Conservation (phyloP, 2,797 vertebrate genomes). For the Carapus acus region DNA sequence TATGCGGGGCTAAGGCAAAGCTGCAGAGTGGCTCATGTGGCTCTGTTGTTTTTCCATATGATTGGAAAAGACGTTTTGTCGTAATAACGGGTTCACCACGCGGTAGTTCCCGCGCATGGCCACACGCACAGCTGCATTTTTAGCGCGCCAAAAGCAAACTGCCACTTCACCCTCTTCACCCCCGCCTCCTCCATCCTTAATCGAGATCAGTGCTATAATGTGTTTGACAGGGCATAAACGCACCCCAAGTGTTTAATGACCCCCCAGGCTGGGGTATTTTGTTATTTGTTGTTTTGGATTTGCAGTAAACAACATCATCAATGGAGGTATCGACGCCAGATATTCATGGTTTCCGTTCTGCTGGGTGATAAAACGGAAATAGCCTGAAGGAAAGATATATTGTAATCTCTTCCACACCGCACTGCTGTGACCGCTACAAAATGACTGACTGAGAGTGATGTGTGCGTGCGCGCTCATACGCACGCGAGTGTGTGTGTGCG, state of each 20-base stretch:
- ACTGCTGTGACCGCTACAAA: conserved; percentile 34
- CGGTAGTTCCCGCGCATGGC: no score
- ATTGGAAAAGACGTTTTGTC: no score
- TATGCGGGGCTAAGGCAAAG: no score
- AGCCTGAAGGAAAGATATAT: conserved; percentile 40
- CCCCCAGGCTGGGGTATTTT: conserved; percentile 30
- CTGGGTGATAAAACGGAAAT: conserved; percentile 52
- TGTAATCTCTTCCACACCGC: conserved; percentile 23
- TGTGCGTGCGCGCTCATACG: conserved; percentile 3
- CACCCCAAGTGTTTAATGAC: conserved; percentile 40
- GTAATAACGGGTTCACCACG: no score
- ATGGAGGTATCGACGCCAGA: conserved; percentile 40
- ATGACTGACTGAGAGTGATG: conserved; percentile 44
- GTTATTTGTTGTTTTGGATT: conserved; percentile 47
- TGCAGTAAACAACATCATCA: conserved; percentile 26
- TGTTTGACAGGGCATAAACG: conserved; percentile 22
- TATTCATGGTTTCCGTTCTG: conserved; percentile 38
- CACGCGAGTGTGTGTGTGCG: no score
- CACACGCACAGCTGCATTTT: no score
- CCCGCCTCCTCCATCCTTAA: no score
- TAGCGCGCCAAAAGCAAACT: no score
- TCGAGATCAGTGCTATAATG: conserved; percentile 27
- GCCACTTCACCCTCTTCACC: no score
- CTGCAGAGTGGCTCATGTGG: no score
- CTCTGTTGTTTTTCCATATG: no score